Base-by-base conservation (phyloP, 2,797 vertebrate species). In the Melanotaenia boesemani region DNA sequence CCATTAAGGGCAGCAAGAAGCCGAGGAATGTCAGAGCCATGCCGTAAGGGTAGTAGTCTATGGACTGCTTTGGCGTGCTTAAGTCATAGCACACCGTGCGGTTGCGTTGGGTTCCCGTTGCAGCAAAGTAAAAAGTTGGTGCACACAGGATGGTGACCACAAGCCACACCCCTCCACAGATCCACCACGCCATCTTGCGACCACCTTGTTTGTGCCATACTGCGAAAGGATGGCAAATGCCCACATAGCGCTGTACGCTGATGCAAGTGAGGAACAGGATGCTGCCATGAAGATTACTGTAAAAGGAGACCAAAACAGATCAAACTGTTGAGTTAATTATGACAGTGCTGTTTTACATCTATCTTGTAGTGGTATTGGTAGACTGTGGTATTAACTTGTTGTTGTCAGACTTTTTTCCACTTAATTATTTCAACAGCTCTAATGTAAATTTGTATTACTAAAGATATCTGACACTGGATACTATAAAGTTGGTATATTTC, bases 261-360 rank as follows among this genome's bases (percentile, higher is more conserved):
- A 99, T 97, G 91, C 97, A 99, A 73, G 97, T 97, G 86, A 99
- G 97, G 94, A 99, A 99, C 79, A 99, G 81, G 87, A 99, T 99
- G 92, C 97, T 99, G 76, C 97, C 82, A 0, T 99, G 97, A 0
- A 99, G 91, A 87, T 99, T 99, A 89, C 96, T 96, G 44, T 20
- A 81, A 81, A 1, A 70, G 56, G 30, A 63, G 57, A 55, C 48
- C 0, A 48, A 22, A 16, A 70, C 10, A 34, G 7, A 64, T 64
- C 63, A 56, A 2, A 30, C 18, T 8, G n/a, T 61, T 30, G 4
- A 15, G 46, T 15, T 30, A 13, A 74, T 44, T 41, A 30, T 13
- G 30, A 37, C 30, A 12, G 50, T 3, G 15, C 13, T 24, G 26
- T 2, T 5, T 20, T 15, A 41, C 41, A 44, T 44, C 1, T 9